Conservation (phyloP, 2,888 invertebrate genomes). For the Anarsia innoxiella region DNA sequence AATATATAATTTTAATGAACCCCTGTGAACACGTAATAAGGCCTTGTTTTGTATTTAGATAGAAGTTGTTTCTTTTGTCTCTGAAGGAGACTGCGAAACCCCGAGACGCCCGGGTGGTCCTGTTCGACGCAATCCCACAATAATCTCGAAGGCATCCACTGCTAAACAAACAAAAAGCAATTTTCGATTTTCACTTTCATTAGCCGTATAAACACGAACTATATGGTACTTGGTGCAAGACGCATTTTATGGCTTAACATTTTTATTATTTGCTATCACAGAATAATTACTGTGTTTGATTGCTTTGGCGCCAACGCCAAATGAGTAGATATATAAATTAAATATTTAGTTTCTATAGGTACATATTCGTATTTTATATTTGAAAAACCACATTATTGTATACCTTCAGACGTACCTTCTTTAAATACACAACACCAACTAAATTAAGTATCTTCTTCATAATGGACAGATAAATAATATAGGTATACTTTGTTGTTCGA, state of each 20-base stretch:
- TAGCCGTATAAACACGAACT: constrained; percentile 29
- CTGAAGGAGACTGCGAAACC: constrained; percentile 34
- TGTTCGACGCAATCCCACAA: constrained; percentile 31
- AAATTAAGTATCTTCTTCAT: constrained; percentile 16
- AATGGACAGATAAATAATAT: constrained; percentile 38
- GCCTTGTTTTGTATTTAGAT: constrained; percentile 45
- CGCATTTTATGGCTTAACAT: constrained; percentile 38
- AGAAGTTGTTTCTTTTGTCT: constrained; percentile 50
- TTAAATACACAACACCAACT: too few relatives aligned
- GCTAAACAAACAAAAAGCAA: constrained; percentile 24
- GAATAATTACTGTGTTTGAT: constrained; percentile 24
- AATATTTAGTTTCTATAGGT: too few relatives aligned
- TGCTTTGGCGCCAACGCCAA: constrained; percentile 45
- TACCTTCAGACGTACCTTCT: too few relatives aligned
- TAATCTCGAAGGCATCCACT: constrained; percentile 22
- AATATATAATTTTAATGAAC: constrained; percentile 68
- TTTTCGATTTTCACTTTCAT: constrained; percentile 30
- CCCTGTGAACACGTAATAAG: constrained; percentile 64
- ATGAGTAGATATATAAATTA: constrained; percentile 13
- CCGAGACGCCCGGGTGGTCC: constrained; percentile 49
- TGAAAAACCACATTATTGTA: too few relatives aligned
- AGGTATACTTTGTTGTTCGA: constrained; percentile 41
- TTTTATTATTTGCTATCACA: constrained; percentile 38
- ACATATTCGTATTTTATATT: too few relatives aligned
- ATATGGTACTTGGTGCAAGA: constrained; percentile 18